Base-by-base conservation (phyloP, 2,113 vertebrate genomes). In the Malurus elegans region DNA sequence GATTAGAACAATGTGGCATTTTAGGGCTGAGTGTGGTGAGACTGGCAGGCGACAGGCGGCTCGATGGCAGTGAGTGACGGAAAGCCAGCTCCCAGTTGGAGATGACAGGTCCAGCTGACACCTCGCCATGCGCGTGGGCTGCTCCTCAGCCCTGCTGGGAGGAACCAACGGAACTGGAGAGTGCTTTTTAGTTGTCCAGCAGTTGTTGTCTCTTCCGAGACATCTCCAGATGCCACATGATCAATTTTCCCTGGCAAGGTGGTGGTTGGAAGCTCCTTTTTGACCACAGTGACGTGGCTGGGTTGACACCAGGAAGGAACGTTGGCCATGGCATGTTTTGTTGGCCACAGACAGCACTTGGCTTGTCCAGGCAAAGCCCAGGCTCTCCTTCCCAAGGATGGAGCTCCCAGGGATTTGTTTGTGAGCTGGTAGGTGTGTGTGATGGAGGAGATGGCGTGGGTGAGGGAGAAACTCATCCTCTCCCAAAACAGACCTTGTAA, bases 271-370 rank as follows among this genome's bases (percentile, higher is more conserved):
- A 31, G 42, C n/a, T 73, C 40, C 15, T 29, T 60, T 75, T 40
- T 76, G 72, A 29, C 14, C 2, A 0, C 24, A 4, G 48, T 21
- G 85, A n/a, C 21, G 38, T 42, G 7, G 18, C 14, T 51, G 65
- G 50, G 45, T 28, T 65, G 56, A 26, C 10, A 31, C 4, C 32
- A 29, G 25, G 78, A 82, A 53, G 66, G 44, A 34, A 21, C 2
- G 0, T 8, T 42, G 50, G 8, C 31, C 3, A 0, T 26, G 50
- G 65, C 56, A 18, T 2, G 2, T 57, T 14, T 1, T 9, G 10
- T 4, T 62, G 34, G 29, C 51, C 23, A 45, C 53, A 50, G 58
- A 3, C 9, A 50, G 65, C 28, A 7, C 34, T 10, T 51, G 67
- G 32, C 65, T 60, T 24, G 8, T 81, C 57, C 53, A 11, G 14